Percentiles rank a stretch among this genome's conserved stretches.
Evolutionary conservation across 1,140 invertebrate species (phyloP).

Genomic region (Drosophila kanapiae): DNA sequence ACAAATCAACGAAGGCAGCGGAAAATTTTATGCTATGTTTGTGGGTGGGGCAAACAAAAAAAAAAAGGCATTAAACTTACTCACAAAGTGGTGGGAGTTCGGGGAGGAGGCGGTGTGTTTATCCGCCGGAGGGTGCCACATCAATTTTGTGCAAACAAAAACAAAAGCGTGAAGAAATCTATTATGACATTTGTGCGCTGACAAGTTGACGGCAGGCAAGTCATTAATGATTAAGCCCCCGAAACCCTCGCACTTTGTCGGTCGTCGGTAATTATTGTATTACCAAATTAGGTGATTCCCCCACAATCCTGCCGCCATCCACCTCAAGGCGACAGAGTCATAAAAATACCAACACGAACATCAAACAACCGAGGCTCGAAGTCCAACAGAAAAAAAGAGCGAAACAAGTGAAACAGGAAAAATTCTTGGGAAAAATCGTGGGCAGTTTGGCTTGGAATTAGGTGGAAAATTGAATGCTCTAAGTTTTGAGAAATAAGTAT

Average conservation of each 20-base stretch:
- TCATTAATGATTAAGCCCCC: slow-evolving; percentile 68
- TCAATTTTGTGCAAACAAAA: slow-evolving; percentile 59
- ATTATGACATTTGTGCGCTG: slow-evolving; percentile 77
- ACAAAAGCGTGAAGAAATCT: slow-evolving; percentile 73
- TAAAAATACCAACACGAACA: slow-evolving; percentile 62
- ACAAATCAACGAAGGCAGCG: slow-evolving; percentile 54
- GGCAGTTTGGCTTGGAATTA: neutral
- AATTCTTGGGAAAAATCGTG: slow-evolving; percentile 3
- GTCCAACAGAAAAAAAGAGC: slow-evolving; percentile 7
- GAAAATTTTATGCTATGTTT: slow-evolving; percentile 9
- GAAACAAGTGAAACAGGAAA: slow-evolving; percentile 1
- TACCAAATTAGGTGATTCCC: slow-evolving; percentile 40
- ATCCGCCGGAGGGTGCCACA: slow-evolving; percentile 35
- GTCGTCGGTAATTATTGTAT: slow-evolving; percentile 43
- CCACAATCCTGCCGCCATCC: slow-evolving; percentile 2
- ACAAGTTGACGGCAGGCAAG: slow-evolving; percentile 81
- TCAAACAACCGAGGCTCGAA: slow-evolving; percentile 18
- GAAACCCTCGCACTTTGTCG: neutral
- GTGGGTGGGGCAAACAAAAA: slow-evolving; percentile 9
- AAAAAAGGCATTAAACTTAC: slow-evolving; percentile 55
- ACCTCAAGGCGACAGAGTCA: slow-evolving; percentile 46
- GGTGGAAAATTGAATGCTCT: neutral
- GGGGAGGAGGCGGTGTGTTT: slow-evolving; percentile 7
- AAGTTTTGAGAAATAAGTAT: neutral
- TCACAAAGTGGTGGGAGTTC: neutral